Evolutionary conservation across 2,113 vertebrate genomes (phyloP).

Genomic region (Tragelaphus buxtoni): DNA sequence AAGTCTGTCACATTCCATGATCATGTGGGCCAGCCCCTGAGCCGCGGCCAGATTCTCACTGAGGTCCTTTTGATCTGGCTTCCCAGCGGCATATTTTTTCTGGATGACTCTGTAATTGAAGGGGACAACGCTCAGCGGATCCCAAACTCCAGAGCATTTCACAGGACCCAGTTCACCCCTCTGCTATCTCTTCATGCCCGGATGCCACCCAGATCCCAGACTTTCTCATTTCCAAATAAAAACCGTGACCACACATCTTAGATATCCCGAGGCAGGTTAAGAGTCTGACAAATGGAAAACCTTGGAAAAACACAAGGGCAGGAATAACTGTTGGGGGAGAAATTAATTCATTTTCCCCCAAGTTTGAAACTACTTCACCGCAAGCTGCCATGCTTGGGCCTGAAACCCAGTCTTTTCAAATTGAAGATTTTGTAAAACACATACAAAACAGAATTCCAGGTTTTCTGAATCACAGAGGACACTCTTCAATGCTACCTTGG

Average conservation of each 20-base stretch:
- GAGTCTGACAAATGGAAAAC: not conserved
- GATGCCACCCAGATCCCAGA: slow-evolving; percentile 27
- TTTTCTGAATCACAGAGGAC: not conserved
- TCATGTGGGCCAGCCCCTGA: slow-evolving; percentile 98
- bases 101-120: slow-evolving; percentile 91
- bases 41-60: slow-evolving; percentile 96
- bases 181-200: slow-evolving; percentile 31
- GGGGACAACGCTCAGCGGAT: slow-evolving; percentile 60
- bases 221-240: slow-evolving; percentile 55
- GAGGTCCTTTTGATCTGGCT: slow-evolving; percentile 98
- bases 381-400: not conserved
- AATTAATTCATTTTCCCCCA: not conserved
- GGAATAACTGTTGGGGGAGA: not conserved
- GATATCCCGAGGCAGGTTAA: not conserved
- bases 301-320: not conserved
- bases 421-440: not conserved
- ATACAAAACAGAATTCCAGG: not conserved
- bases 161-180: not conserved
- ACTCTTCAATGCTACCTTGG: not conserved
- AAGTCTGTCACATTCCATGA: slow-evolving; percentile 92
- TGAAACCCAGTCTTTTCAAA: not conserved
- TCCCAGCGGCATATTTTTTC: slow-evolving; percentile 95
- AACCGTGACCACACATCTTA: slow-evolving; percentile 28
- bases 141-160: slow-evolving; percentile 48
- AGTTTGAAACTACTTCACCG: not conserved